Evolutionary conservation across 2,113 vertebrate species (phyloP).

Genomic region (Upupa epops): DNA sequence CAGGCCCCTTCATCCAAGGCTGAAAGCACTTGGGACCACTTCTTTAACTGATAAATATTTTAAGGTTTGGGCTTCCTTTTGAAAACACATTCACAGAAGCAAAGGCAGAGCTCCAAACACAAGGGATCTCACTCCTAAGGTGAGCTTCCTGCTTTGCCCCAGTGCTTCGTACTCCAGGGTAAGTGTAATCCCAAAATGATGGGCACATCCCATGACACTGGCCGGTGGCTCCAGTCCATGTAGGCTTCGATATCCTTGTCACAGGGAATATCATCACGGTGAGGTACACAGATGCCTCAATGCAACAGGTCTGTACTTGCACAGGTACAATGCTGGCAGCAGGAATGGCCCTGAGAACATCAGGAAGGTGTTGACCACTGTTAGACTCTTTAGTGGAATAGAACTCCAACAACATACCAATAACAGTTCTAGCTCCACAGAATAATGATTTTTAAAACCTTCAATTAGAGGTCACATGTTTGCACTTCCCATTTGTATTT

Average conservation of each 20-base stretch:
- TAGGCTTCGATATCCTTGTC: accelerated
- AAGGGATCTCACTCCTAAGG: background rate
- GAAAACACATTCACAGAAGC: background rate
- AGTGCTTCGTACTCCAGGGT: accelerated
- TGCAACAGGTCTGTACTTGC: accelerated
- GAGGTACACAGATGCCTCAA: accelerated
- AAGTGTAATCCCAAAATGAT: background rate
- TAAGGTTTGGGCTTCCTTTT: background rate
- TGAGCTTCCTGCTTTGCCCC: accelerated
- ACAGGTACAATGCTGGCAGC: background rate
- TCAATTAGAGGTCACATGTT: background rate
- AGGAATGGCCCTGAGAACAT: background rate
- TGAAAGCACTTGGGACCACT: background rate
- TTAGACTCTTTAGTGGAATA: background rate
- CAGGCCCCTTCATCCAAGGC: background rate
- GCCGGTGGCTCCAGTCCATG: accelerated
- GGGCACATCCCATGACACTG: background rate
- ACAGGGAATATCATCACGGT: accelerated
- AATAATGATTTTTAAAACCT: background rate
- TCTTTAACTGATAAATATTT: background rate
- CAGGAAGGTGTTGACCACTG: background rate
- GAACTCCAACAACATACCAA: background rate
- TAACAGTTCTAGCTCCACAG: background rate
- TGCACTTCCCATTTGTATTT: background rate
- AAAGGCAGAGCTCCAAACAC: background rate